A percentile compares a stretch with the other conserved stretches of the same genome.
These are phyloP conservation scores for Anarsia innoxiella DNA, from an alignment of 2,888 invertebrate genomes.

Conservation along the genomic window DNA sequence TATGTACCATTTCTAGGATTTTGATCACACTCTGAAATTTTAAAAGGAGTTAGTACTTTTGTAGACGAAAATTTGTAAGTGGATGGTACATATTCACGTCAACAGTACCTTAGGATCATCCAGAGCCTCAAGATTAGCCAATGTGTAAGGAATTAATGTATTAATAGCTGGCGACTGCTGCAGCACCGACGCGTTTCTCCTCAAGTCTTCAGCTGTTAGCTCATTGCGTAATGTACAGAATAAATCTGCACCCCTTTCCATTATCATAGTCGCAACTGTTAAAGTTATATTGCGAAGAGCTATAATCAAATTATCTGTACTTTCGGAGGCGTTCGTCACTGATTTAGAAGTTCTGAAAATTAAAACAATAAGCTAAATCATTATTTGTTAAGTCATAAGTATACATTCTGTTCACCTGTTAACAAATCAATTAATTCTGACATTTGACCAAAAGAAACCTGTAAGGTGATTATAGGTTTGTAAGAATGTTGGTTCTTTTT, in stretches of 20 bases:
- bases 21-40: constrained; percentile 85
- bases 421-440: no score
- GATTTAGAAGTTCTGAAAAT: constrained; percentile 31
- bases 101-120: constrained; percentile 92
- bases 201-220: constrained; percentile 64
- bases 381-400: not conserved
- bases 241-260: constrained; percentile 84
- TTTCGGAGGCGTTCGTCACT: constrained; percentile 33
- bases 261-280: constrained; percentile 84
- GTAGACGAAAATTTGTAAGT: no score
- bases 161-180: constrained; percentile 77
- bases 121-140: constrained; percentile 88
- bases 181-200: constrained; percentile 44
- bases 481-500: no score
- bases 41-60: no score
- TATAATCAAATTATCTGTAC: constrained; percentile 36
- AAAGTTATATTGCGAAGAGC: constrained; percentile 72
- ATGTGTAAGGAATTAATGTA: constrained; percentile 86
- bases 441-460: no score
- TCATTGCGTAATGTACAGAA: constrained; percentile 85
- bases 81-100: no score
- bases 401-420: no score
- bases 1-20: constrained; percentile 88
- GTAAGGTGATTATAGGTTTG: no score
- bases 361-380: not conserved